These are phyloP conservation scores for Hyperoplus immaculatus DNA, from an alignment of 2,797 vertebrate genomes.

Conservation along the genomic window DNA sequence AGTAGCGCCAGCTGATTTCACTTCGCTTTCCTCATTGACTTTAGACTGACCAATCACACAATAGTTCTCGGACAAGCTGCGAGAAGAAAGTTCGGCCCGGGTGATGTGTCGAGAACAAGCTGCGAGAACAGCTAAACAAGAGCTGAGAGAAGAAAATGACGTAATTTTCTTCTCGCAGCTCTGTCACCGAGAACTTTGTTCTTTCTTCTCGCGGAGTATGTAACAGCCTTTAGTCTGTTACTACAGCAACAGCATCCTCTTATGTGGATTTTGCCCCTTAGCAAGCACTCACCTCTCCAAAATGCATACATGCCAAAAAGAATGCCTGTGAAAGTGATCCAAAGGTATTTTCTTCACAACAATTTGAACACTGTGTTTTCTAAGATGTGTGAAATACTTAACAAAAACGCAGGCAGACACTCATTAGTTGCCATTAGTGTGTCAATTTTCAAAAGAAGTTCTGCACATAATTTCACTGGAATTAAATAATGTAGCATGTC, in stretches of 20 bases:
- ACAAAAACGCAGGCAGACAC: neutral
- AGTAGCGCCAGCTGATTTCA: no score
- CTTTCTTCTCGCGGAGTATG: no score
- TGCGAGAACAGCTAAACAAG: no score
- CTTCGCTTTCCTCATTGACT: no score
- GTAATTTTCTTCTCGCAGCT: no score
- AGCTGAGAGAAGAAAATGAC: no score
- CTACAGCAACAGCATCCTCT: conserved; percentile 36
- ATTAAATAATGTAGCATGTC: neutral
- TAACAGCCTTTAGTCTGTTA: conserved; percentile 41
- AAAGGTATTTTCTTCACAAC: neutral
- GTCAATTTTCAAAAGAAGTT: neutral
- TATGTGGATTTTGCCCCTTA: neutral
- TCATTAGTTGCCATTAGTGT: neutral
- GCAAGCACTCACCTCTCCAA: conserved; percentile 1
- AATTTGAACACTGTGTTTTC: neutral
- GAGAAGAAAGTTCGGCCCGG: no score
- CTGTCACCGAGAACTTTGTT: no score
- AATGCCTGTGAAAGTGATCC: neutral
- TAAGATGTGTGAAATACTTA: neutral
- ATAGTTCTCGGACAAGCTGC: no score
- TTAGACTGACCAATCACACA: no score
- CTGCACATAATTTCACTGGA: neutral
- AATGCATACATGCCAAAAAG: neutral
- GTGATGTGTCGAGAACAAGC: no score